Evolutionary conservation across 1,140 invertebrate species (phyloP), one percentile per base, ranked within the genome.

Genomic region (Lepidostoma basale): DNA sequence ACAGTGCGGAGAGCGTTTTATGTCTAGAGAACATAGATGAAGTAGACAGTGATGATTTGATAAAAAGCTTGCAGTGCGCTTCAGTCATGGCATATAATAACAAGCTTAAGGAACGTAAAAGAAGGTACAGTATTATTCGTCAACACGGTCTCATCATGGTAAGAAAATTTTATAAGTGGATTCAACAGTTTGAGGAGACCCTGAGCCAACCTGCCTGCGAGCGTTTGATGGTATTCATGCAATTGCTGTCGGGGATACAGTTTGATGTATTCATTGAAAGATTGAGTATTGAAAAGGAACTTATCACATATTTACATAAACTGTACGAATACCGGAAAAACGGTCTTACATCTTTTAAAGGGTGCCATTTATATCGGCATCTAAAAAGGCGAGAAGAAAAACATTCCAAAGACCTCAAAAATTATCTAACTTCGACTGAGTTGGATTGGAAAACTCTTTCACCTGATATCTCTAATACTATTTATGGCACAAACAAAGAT

Each of bases 231-330:
- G 79, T 86, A 14, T 91, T 93, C 67, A 89, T 90, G 86, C 90
- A 91, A 72, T 85, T 95, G 9, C 83, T 90, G 54, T 81, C 83
- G 3, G 90, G 91, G 1, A 79, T 89, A 30, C 86, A 92, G 47
- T 93, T 92, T 80, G 91, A 94, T 77, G 85, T 86, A 60, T 84
- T 94, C 4, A 82, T 94, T 75, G 93, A 95, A 77, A 87, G 89
- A 0, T 73, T 95, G 9, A 86, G 88, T 75, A 84, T 87, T 75
- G 88, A 87, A 76, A 85, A 85, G 8, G 89, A 93, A 75, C 74
- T 93, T 3, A 87, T 88, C 62, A 86, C 86, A 69, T 84, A 83
- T 26, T 85, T 95, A n/a, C 72, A 79, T 62, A 81, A 81, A 74
- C 78, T 95, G 2, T 83, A 88, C 62, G 87, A 91, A 45, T 88